Conservation (phyloP, 2,888 invertebrate genomes). For the Stenchaetothrips biformis region DNA sequence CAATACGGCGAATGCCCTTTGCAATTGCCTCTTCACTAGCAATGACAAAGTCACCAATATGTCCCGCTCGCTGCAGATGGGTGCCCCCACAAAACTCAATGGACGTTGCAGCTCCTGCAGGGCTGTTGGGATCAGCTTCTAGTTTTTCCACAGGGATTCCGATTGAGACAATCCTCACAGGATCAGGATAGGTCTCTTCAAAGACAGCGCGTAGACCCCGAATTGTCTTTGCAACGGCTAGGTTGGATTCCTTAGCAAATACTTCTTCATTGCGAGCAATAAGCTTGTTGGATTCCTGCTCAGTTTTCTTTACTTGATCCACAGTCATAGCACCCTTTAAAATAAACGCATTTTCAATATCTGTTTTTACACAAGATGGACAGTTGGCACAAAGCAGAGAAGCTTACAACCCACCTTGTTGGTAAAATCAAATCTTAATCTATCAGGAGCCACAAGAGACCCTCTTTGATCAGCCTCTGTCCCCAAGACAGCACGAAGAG, state of each 20-base stretch:
- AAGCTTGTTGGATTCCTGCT: constrained; percentile 71
- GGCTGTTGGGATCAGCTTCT: constrained; percentile 76
- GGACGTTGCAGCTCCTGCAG: constrained; percentile 76
- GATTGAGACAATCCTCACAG: constrained; percentile 87
- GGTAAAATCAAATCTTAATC: constrained; percentile 94
- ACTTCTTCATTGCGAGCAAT: constrained; percentile 72
- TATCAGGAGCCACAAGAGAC: constrained; percentile 94
- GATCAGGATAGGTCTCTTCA: constrained; percentile 98
- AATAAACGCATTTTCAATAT: constrained; percentile 27
- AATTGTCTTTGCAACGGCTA: constrained; percentile 84
- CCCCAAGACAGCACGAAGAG: constrained; percentile 81
- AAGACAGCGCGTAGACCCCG: constrained; percentile 94
- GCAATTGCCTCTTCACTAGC: constrained; percentile 98
- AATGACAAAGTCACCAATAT: constrained; percentile 93
- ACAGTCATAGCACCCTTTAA: constrained; percentile 71
- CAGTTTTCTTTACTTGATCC: constrained; percentile 81
- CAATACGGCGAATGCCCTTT: constrained; percentile 94
- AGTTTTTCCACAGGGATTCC: constrained; percentile 88
- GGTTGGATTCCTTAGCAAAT: constrained; percentile 78
- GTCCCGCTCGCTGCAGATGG: constrained; percentile 83
- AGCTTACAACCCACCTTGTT: constrained; percentile 58
- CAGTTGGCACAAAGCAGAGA: background rate
- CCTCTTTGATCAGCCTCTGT: constrained; percentile 93
- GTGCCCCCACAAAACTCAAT: constrained; percentile 99
- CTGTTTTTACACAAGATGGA: background rate